These are phyloP conservation scores for Lethocerus indicus DNA, from an alignment of 1,140 invertebrate genomes.

Conservation along the genomic window DNA sequence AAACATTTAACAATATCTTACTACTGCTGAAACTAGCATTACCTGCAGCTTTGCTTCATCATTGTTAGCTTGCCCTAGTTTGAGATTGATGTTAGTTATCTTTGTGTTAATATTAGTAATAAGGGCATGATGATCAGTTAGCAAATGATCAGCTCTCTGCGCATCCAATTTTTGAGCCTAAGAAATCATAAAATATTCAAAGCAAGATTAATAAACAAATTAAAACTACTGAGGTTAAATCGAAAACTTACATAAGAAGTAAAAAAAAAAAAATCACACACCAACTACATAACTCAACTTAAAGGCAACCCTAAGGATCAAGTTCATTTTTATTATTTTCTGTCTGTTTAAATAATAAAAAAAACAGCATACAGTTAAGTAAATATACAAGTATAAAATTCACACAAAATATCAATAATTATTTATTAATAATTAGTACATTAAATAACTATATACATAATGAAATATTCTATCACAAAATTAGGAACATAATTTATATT, in stretches of 20 bases:
- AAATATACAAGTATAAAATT: too few relatives aligned
- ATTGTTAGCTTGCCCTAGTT: constrained; percentile 15
- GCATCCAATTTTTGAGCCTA: constrained; percentile 14
- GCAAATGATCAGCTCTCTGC: constrained; percentile 12
- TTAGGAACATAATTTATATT: too few relatives aligned
- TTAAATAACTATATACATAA: too few relatives aligned
- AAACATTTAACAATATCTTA: not conserved
- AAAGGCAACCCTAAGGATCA: too few relatives aligned
- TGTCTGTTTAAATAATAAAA: too few relatives aligned
- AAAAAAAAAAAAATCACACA: not conserved
- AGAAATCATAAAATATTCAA: constrained; percentile 10
- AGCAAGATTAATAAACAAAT: too few relatives aligned
- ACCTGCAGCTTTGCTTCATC: constrained; percentile 14
- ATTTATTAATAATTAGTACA: too few relatives aligned
- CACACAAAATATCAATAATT: too few relatives aligned
- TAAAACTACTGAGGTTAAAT: not conserved
- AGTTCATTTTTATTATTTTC: too few relatives aligned
- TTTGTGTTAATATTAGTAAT: constrained; percentile 15
- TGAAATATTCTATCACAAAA: too few relatives aligned
- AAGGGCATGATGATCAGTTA: constrained; percentile 11
- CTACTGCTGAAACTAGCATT: constrained; percentile 2
- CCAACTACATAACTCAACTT: too few relatives aligned
- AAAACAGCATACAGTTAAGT: too few relatives aligned
- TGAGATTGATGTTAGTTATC: constrained; percentile 14
- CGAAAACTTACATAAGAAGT: not conserved